Percentiles rank a stretch among this genome's conserved stretches.
phyloP scores from a whole-genome alignment of 1,140 invertebrate species.

The Drosophila micromelanica region DNA sequence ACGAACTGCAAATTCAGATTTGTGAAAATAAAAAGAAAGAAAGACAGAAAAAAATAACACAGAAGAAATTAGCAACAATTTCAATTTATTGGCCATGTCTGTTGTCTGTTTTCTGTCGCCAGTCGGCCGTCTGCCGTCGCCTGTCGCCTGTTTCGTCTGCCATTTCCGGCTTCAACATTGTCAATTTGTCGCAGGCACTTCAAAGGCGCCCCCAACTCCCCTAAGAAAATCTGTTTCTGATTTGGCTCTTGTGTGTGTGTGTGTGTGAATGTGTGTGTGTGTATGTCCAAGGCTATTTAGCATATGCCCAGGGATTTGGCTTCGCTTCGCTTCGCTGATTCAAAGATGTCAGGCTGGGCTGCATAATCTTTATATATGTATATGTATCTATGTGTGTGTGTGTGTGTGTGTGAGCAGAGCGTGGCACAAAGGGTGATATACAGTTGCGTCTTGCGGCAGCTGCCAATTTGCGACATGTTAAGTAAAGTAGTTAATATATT shows the following conservation, averaged over 20 bases:
- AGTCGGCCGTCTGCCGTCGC: constrained; percentile 2
- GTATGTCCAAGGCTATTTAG: constrained; percentile 48
- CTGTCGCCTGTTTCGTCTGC: constrained; percentile 23
- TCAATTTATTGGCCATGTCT: constrained; percentile 47
- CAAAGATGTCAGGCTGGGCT: constrained; percentile 29
- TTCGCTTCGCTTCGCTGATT: constrained; percentile 33
- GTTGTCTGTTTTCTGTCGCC: constrained; percentile 10
- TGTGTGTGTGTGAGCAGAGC: constrained; percentile 4
- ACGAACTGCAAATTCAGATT: not conserved
- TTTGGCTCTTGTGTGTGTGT: constrained; percentile 10
- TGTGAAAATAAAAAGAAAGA: constrained; percentile 1
- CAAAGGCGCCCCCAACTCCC: constrained; percentile 35
- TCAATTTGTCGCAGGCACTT: constrained; percentile 53
- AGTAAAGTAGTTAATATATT: not conserved
- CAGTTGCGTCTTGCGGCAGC: constrained; percentile 10
- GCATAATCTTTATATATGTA: not conserved
- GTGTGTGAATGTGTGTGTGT: not conserved
- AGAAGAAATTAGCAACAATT: constrained; percentile 47
- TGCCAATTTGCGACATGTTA: not conserved
- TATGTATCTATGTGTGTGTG: not conserved
- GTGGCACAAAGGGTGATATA: constrained; percentile 15
- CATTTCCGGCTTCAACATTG: constrained; percentile 53
- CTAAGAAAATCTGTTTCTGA: constrained; percentile 44
- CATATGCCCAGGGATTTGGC: constrained; percentile 48
- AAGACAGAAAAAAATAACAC: not conserved